Conservation (phyloP, 2,888 invertebrate genomes). For the Caenorhabditis panamensis region DNA sequence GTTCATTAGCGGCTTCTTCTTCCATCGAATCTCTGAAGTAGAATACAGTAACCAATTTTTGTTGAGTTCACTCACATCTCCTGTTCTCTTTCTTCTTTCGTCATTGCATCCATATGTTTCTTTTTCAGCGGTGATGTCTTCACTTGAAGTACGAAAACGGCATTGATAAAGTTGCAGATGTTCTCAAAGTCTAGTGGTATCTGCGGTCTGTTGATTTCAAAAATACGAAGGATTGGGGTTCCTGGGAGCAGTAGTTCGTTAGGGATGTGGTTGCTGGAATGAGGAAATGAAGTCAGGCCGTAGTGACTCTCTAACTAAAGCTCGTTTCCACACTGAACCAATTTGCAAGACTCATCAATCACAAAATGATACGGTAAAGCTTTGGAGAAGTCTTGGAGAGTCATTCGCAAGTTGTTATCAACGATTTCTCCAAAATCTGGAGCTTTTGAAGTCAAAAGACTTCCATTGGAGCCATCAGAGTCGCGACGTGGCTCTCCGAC, state of each 20-base stretch:
- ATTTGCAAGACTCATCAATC: conserved; percentile 76
- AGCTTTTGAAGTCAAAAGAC: conserved; percentile 12
- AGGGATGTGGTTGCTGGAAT: conserved; percentile 75
- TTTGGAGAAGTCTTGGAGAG: conserved; percentile 62
- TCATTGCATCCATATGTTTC: conserved; percentile 50
- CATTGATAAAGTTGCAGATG: conserved; percentile 80
- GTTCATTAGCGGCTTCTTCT: conserved; percentile 11
- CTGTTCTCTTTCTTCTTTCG: conserved; percentile 34
- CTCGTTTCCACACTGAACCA: conserved; percentile 77
- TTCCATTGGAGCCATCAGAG: conserved; percentile 49
- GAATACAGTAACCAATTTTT: too few relatives aligned
- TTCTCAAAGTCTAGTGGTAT: conserved; percentile 80
- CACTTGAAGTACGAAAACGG: conserved; percentile 80
- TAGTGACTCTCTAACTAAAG: conserved; percentile 70
- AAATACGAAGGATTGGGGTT: conserved; percentile 76
- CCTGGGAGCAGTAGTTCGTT: conserved; percentile 74
- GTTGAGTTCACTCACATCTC: too few relatives aligned
- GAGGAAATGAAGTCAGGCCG: neutral
- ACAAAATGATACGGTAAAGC: conserved; percentile 78
- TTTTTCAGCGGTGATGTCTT: conserved; percentile 67
- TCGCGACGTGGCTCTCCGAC: conserved; percentile 48
- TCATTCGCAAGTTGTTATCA: conserved; percentile 57
- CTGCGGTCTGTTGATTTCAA: conserved; percentile 77
- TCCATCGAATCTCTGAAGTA: conserved; percentile 30
- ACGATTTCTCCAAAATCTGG: conserved; percentile 25